A percentile compares a stretch with the other conserved stretches of the same genome.
Conservation (phyloP, 2,888 invertebrate species). For the Amphimallon solstitiale region DNA sequence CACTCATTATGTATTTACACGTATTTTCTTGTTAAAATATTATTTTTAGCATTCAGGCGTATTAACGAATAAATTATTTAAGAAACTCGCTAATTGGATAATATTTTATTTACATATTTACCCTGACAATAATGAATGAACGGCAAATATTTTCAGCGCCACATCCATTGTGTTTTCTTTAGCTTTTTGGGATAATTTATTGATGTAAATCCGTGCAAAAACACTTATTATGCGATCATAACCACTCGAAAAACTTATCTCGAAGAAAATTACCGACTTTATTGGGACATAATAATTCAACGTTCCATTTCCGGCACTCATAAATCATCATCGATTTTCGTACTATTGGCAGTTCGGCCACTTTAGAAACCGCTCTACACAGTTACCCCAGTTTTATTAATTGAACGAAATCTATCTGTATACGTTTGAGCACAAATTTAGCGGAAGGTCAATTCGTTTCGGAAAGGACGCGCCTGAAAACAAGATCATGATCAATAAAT, state of each 20-base stretch:
- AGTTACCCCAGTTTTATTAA: slow-evolving; percentile 1
- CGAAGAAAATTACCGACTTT: slow-evolving; percentile 13
- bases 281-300: not conserved
- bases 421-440: slow-evolving; percentile 9
- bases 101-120: too few species aligned
- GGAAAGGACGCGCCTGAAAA: slow-evolving; percentile 38
- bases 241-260: not conserved
- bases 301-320: slow-evolving; percentile 8
- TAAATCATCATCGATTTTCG: slow-evolving; percentile 11
- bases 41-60: too few species aligned
- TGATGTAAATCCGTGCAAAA: not conserved
- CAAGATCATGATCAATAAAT: slow-evolving; percentile 43
- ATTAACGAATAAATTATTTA: too few species aligned
- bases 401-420: slow-evolving; percentile 18
- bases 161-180: too few species aligned
- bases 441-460: slow-evolving; percentile 25
- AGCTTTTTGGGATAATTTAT: too few species aligned
- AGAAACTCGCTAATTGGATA: too few species aligned
- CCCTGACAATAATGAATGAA: too few species aligned
- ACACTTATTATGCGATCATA: not conserved
- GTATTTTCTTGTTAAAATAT: too few species aligned
- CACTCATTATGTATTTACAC: too few species aligned
- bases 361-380: not conserved
- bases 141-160: too few species aligned
- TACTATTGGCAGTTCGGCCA: slow-evolving; percentile 6